These are phyloP conservation scores for Diarsia brunnea DNA, from an alignment of 2,888 invertebrate genomes.

Conservation along the genomic window DNA sequence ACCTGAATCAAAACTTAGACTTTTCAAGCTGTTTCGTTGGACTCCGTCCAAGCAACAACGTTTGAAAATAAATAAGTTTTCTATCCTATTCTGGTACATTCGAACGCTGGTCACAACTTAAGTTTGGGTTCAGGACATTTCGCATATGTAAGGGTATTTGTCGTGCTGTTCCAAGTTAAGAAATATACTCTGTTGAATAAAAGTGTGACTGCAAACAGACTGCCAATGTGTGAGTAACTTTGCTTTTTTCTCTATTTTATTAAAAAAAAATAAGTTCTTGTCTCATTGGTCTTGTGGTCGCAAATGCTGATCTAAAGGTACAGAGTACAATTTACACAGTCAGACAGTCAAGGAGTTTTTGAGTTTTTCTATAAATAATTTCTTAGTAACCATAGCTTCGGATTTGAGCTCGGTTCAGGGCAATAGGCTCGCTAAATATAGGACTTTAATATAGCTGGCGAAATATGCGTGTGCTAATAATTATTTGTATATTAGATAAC, in stretches of 20 bases:
- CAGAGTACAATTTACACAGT: background rate
- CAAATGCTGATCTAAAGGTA: background rate
- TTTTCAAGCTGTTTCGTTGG: constrained; percentile 10
- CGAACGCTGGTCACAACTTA: constrained; percentile 35
- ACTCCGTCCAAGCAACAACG: constrained; percentile 31
- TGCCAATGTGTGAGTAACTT: background rate
- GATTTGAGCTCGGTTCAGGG: no score
- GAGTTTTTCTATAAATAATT: no score
- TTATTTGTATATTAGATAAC: no score
- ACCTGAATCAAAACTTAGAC: background rate
- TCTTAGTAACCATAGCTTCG: no score
- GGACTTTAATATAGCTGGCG: no score
- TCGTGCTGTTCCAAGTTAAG: constrained; percentile 22
- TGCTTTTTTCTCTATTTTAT: background rate
- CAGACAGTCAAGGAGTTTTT: no score
- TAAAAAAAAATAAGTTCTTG: background rate
- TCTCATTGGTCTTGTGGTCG: background rate
- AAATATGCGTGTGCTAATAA: no score
- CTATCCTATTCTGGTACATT: constrained; percentile 44
- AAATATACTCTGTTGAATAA: constrained; percentile 21
- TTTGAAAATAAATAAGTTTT: constrained; percentile 44
- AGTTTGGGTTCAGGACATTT: constrained; percentile 29
- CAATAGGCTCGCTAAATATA: no score
- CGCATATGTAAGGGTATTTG: constrained; percentile 41
- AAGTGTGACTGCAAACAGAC: background rate